Evolutionary conservation across 35 echinoderm and acorn worm species (phyloP).

Genomic region (Heliocidaris erythrogramma): DNA sequence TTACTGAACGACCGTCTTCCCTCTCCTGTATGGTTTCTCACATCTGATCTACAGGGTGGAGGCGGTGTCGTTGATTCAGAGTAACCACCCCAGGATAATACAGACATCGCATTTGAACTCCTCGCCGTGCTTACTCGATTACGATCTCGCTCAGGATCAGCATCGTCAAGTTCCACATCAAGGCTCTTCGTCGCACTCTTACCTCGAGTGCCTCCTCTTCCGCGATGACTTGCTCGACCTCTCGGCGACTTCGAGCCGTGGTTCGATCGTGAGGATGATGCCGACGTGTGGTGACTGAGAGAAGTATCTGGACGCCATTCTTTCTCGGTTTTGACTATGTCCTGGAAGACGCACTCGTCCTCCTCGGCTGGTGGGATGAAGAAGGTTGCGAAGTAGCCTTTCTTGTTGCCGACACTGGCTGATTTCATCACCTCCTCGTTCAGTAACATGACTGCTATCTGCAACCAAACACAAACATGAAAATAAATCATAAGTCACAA

Average conservation of each 20-base stretch:
- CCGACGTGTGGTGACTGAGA: slow-evolving; percentile 21
- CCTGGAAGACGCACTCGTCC: slow-evolving; percentile 42
- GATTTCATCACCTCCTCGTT: slow-evolving; percentile 29
- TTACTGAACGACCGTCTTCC: not conserved
- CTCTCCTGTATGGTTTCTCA: not conserved
- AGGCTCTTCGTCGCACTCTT: not conserved
- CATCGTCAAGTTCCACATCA: not conserved
- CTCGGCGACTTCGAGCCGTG: not conserved
- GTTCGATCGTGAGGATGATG: not conserved
- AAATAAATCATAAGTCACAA: not conserved
- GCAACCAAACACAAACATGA: not conserved
- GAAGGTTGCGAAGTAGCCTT: slow-evolving; percentile 50
- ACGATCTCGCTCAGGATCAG: slow-evolving; percentile 17
- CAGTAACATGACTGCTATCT: slow-evolving; percentile 12
- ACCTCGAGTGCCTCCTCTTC: not conserved
- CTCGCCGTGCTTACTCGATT: slow-evolving; percentile 32
- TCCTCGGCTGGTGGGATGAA: slow-evolving; percentile 33
- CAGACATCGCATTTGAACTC: slow-evolving; percentile 29
- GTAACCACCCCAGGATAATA: not conserved
- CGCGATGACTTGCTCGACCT: not conserved
- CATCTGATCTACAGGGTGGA: slow-evolving; percentile 20
- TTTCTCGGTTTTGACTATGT: slow-evolving; percentile 39
- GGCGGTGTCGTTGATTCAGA: slow-evolving; percentile 2
- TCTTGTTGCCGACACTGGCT: slow-evolving; percentile 9
- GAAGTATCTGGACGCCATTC: slow-evolving; percentile 41